phyloP scores from a whole-genome alignment of 2,113 vertebrate species.

The Phalacrocorax aristotelis region DNA sequence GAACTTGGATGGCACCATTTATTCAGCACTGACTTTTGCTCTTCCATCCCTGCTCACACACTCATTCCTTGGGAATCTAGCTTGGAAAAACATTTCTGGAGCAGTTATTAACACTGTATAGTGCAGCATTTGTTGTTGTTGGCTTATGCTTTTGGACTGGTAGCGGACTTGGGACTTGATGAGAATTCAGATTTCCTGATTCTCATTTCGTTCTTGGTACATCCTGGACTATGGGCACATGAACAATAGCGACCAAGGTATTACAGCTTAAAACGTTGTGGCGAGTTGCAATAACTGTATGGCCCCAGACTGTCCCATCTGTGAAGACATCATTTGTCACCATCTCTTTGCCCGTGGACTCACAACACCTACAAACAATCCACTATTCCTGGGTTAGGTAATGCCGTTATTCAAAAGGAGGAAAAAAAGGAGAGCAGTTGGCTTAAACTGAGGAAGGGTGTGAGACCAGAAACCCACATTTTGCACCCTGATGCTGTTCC shows the following conservation, averaged over 20 bases:
- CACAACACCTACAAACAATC: neutral
- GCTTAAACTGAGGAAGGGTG: neutral
- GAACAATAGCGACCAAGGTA: neutral
- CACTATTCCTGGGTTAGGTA: neutral
- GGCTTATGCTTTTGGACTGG: neutral
- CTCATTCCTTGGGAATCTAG: neutral
- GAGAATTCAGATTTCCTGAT: neutral
- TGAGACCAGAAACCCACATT: neutral
- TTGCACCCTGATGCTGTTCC: neutral
- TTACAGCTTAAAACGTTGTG: neutral
- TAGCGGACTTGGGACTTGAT: accelerated
- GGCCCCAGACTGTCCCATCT: neutral
- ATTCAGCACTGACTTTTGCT: neutral
- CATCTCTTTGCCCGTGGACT: neutral
- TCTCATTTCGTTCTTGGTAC: neutral
- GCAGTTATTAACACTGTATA: neutral
- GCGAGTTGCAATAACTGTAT: neutral
- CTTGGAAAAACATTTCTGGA: neutral
- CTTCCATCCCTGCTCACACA: neutral
- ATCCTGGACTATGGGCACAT: accelerated
- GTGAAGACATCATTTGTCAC: neutral
- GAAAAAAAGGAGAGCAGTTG: neutral
- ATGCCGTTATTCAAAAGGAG: neutral
- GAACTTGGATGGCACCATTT: neutral
- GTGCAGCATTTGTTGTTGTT: neutral